Evolutionary conservation across 2,797 vertebrate species (phyloP).

Genomic region (Coranthus polyacanthus): DNA sequence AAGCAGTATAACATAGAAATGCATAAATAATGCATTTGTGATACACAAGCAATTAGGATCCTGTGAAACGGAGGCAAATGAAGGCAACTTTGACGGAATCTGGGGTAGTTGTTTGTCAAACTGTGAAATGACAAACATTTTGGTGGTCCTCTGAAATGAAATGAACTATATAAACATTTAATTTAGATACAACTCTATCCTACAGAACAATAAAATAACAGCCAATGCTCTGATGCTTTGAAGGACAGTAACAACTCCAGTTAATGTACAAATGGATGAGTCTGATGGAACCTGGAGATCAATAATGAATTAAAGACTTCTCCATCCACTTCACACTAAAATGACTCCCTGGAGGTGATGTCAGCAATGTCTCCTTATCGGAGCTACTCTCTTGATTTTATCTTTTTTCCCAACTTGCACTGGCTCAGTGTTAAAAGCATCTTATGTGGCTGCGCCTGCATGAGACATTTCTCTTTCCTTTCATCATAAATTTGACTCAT

Average conservation of each 20-base stretch:
- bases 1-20: slow-evolving; percentile 7
- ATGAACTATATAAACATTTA: slow-evolving; percentile 53
- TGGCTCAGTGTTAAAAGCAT: background rate
- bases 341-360: slow-evolving; percentile 58
- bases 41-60: too few relatives aligned
- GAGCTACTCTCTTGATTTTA: slow-evolving; percentile 38
- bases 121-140: too few relatives aligned
- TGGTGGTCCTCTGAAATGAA: slow-evolving; percentile 38
- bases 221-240: slow-evolving; percentile 55
- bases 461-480: too few relatives aligned
- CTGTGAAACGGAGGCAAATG: too few relatives aligned
- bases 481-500: too few relatives aligned
- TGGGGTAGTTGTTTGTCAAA: too few relatives aligned
- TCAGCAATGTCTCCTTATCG: slow-evolving; percentile 62
- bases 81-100: too few relatives aligned
- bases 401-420: background rate
- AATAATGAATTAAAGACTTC: slow-evolving; percentile 78
- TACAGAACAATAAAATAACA: too few relatives aligned
- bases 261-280: slow-evolving; percentile 63
- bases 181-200: slow-evolving; percentile 50
- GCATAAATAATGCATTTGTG: background rate
- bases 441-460: too few relatives aligned
- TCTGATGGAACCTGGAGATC: slow-evolving; percentile 70
- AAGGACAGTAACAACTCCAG: slow-evolving; percentile 60
- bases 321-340: slow-evolving; percentile 62